These are phyloP conservation scores for Heliconius aoede DNA, from an alignment of 2,888 invertebrate species.

Conservation along the genomic window DNA sequence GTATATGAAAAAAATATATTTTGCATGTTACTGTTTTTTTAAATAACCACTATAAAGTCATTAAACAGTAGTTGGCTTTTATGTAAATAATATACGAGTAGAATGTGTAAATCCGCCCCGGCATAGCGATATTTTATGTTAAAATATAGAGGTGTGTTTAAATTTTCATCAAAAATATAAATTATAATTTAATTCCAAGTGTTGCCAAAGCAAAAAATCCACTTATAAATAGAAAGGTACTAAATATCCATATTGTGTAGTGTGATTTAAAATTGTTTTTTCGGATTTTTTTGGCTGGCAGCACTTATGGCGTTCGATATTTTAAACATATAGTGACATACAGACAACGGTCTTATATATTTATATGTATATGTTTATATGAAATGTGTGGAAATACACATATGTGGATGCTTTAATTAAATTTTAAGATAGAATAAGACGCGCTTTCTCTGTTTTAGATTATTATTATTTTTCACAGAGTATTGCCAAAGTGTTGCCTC, in stretches of 20 bases:
- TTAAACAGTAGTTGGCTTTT: constrained; percentile 66
- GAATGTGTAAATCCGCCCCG: constrained; percentile 76
- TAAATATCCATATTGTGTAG: constrained; percentile 4
- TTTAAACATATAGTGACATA: constrained; percentile 3
- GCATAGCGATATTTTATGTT: constrained; percentile 56
- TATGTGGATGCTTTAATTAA: constrained; percentile 80
- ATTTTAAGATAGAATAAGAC: constrained; percentile 75
- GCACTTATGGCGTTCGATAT: constrained; percentile 19
- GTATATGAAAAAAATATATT: constrained; percentile 4
- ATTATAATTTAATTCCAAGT: constrained; percentile 6
- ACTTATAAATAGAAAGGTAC: background rate
- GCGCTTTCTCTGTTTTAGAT: constrained; percentile 46
- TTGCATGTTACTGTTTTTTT: constrained; percentile 5
- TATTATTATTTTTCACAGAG: constrained; percentile 62
- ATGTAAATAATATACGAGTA: constrained; percentile 75
- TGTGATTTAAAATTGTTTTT: constrained; percentile 10
- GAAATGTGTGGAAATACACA: constrained; percentile 67
- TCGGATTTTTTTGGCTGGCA: constrained; percentile 24
- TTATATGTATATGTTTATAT: constrained; percentile 48
- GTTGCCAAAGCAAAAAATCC: constrained; percentile 17
- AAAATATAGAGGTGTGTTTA: constrained; percentile 53
- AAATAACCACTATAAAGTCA: constrained; percentile 21
- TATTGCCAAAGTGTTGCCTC: constrained; percentile 63
- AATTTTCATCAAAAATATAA: constrained; percentile 21
- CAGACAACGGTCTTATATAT: constrained; percentile 38